phyloP scores from a whole-genome alignment of 2,797 vertebrate species.

The Cephalopachus bancanus region DNA sequence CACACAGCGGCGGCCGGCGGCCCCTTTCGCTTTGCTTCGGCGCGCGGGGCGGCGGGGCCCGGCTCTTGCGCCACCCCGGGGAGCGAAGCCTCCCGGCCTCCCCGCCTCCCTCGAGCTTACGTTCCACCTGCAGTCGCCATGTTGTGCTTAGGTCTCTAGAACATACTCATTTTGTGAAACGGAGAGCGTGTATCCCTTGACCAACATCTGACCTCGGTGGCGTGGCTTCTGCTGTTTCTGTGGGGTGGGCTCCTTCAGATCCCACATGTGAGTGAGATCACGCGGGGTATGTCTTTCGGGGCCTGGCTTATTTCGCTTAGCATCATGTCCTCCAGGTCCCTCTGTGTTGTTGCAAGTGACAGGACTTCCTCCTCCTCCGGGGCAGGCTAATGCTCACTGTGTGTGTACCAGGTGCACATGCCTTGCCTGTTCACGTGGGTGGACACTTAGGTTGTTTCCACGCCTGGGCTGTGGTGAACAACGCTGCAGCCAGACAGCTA shows the following conservation, averaged over 20 bases:
- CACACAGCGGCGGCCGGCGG: slow-evolving; percentile 31
- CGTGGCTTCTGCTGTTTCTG: neutral
- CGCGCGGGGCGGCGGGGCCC: no score
- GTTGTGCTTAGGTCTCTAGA: no score
- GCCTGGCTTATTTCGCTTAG: neutral
- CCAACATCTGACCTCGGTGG: neutral
- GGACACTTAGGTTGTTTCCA: neutral
- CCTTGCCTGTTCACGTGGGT: neutral
- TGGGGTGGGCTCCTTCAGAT: neutral
- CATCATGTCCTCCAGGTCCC: neutral
- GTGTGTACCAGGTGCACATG: neutral
- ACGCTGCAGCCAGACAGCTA: neutral
- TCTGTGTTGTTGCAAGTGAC: neutral
- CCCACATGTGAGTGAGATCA: neutral
- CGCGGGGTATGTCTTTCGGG: neutral
- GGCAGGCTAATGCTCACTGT: neutral
- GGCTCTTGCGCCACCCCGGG: neutral
- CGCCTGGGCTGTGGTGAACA: neutral
- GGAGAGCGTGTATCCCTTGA: neutral
- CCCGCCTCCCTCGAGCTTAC: no score
- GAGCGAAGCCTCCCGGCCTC: neutral
- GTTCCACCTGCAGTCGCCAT: no score
- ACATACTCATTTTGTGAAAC: no score
- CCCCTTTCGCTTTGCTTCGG: slow-evolving; percentile 76
- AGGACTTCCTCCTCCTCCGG: neutral